phyloP scores from a whole-genome alignment of 2,113 vertebrate genomes.

The Erythrolamprus reginae region DNA sequence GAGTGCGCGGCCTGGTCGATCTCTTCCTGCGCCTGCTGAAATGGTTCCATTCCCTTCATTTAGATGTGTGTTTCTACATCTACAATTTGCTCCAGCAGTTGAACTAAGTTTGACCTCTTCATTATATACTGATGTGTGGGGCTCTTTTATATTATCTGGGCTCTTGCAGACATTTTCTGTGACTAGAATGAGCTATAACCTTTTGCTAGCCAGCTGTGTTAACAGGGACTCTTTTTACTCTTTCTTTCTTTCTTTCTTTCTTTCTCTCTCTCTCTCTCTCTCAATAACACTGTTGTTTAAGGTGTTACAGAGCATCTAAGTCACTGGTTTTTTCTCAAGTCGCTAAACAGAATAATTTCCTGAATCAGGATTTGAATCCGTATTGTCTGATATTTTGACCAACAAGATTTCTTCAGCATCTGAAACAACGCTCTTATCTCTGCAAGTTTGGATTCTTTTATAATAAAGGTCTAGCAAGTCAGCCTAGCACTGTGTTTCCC shows the following conservation, averaged over 20 bases:
- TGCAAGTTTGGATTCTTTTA: neutral
- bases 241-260: neutral
- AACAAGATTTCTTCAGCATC: neutral
- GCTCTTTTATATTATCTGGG: neutral
- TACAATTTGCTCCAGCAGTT: neutral
- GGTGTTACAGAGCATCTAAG: neutral
- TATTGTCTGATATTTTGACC: neutral
- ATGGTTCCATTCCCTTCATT: neutral
- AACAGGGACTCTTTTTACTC: neutral
- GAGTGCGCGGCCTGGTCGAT: neutral
- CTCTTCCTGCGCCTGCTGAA: neutral
- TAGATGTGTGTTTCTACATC: conserved; percentile 6
- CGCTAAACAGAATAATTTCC: neutral
- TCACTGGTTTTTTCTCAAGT: neutral
- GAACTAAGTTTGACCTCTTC: neutral
- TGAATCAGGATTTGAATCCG: neutral
- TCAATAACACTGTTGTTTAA: neutral
- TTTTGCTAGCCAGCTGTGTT: neutral
- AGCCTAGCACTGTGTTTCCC: neutral
- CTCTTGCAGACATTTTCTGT: conserved; percentile 10
- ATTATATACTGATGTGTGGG: neutral
- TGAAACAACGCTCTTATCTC: neutral
- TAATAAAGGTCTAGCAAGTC: neutral
- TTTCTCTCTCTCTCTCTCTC: neutral
- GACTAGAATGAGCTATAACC: neutral